phyloP scores from a whole-genome alignment of 37 sponge, comb jelly and placozoan genomes.

The Bolinopsis microptera region DNA sequence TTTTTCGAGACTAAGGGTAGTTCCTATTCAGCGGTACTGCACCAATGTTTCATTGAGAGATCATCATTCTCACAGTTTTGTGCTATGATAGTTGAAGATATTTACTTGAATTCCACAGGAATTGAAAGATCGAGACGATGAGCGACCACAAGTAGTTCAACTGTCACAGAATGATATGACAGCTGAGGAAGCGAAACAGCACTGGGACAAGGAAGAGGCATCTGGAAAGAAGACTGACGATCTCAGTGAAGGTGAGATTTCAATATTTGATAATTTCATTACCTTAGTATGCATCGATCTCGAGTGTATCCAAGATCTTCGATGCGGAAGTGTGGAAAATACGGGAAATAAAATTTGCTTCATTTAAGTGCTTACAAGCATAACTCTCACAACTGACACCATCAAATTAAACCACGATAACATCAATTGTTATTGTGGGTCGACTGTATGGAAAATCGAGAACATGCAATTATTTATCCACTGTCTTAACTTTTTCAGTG shows the following conservation, averaged over 20 bases:
- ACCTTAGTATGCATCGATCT: no score
- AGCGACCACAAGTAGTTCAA: slow-evolving; percentile 47
- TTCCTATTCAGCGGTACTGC: no score
- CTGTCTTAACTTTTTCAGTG: neutral
- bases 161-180: slow-evolving; percentile 22
- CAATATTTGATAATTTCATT: no score
- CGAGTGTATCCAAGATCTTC: no score
- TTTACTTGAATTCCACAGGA: neutral
- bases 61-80: no score
- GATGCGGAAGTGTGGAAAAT: no score
- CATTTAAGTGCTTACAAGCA: no score
- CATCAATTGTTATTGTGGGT: neutral
- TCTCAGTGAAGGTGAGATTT: neutral
- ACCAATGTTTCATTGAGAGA: no score
- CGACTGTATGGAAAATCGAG: neutral
- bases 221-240: neutral
- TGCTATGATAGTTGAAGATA: no score
- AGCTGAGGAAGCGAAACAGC: slow-evolving; percentile 43
- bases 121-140: neutral
- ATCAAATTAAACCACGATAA: neutral
- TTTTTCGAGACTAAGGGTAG: no score
- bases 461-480: neutral
- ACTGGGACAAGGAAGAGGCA: neutral
- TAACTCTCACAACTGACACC: no score
- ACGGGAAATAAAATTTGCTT: no score